A percentile compares a stretch with the other conserved stretches of the same genome.
phyloP scores from a whole-genome alignment of 2,888 invertebrate species.

The Xestia c-nigrum region DNA sequence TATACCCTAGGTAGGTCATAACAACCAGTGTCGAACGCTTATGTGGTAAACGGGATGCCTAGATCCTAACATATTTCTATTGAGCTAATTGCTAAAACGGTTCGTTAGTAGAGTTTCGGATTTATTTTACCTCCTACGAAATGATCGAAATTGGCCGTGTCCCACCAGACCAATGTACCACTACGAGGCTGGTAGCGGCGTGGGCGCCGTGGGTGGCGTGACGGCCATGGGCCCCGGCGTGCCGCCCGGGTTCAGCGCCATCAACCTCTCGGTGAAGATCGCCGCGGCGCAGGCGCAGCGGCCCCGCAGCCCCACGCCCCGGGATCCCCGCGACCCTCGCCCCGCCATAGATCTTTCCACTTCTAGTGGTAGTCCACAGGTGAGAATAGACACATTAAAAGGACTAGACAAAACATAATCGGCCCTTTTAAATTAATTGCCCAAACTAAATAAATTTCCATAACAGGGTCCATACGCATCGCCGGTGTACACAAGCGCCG shows the following conservation, averaged over 20 bases:
- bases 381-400: constrained; percentile 79
- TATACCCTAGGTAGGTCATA: constrained; percentile 92
- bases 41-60: constrained; percentile 88
- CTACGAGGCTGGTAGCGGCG: constrained; percentile 92
- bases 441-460: constrained; percentile 79
- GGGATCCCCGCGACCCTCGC: constrained; percentile 94
- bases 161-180: constrained; percentile 94
- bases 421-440: constrained; percentile 63
- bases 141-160: constrained; percentile 71
- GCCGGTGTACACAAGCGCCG: constrained; percentile 94
- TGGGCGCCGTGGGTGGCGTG: constrained; percentile 91
- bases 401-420: constrained; percentile 57
- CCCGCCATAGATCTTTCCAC: constrained; percentile 97
- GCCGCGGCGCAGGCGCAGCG: constrained; percentile 93
- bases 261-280: constrained; percentile 96
- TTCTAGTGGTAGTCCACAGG: constrained; percentile 97
- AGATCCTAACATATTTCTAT: constrained; percentile 57
- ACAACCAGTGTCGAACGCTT: constrained; percentile 57
- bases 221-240: constrained; percentile 92
- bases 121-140: constrained; percentile 53
- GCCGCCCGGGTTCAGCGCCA: constrained; percentile 94
- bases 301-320: constrained; percentile 94
- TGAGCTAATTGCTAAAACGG: constrained; percentile 53
- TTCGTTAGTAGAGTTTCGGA: constrained; percentile 54
- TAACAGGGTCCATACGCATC: constrained; percentile 94